Base-by-base conservation (phyloP, 1,140 invertebrate species). In the Lordiphosa collinella region DNA sequence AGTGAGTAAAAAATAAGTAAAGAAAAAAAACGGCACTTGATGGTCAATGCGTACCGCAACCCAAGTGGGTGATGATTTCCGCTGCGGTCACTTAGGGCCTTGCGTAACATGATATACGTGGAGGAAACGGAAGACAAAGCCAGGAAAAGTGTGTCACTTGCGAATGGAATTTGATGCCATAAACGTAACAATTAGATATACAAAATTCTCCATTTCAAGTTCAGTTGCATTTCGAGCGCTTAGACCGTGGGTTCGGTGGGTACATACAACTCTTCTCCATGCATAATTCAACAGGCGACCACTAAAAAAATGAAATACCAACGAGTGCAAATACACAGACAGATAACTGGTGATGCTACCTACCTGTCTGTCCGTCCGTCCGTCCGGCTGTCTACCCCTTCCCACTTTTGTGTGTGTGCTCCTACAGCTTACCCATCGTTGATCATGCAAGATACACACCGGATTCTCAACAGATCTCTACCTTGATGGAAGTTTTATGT, bases 91-190 rank as follows among this genome's bases (percentile, higher is more conserved):
- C 57, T 53, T 31, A 29, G 18, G 34, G 40, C 59, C 50, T 76
- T 72, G 71, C 71, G 76, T 80, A 66, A 80, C 63, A 63, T 53
- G 78, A 80, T 82, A 80, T 66, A 70, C 53, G 47, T 54, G 46
- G 25, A 57, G 16, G 48, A 49, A 34, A 50, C 9, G 11, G 4
- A 51, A 35, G 55, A 75, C 59, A 79, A 69, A 59, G 52, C 44
- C 46, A 36, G 36, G 35, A 82, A 82, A 80, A 76, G 76, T 80
- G 76, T 80, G 76, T 80, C 76, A 80, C 61, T 82, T 80, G 76
- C 76, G 82, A 80, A 82, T 80, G 71, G 71, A 76, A 80, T 82
- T 76, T 68, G 78, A 82, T 80, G 71, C 71, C 74, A 73, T 79
- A 79, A 78, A 76, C 67, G 65, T 66, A 61, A 70, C 65, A 76